These are phyloP conservation scores for Gadus chalcogrammus DNA, from an alignment of 2,113 vertebrate species.

Conservation along the genomic window DNA sequence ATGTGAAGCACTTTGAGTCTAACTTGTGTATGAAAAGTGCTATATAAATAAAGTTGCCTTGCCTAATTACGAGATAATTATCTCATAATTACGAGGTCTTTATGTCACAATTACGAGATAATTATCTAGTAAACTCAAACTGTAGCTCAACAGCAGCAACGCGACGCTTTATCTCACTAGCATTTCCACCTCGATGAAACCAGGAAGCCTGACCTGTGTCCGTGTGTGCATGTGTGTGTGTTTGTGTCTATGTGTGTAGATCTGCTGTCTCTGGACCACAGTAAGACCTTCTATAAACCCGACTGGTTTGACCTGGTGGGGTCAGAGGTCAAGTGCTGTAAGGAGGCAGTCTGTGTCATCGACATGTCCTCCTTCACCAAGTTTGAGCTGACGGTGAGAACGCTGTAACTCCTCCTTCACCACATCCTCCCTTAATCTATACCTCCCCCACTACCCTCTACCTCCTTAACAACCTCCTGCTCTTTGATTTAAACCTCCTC, in stretches of 20 bases:
- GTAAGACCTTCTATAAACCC: constrained; percentile 98
- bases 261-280: constrained; percentile 90
- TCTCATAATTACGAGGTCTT: no score
- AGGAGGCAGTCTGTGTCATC: constrained; percentile 94
- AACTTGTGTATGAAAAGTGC: no score
- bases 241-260: constrained; percentile 64
- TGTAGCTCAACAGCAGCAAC: no score
- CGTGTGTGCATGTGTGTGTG: constrained; percentile 7
- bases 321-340: constrained; percentile 95
- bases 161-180: no score
- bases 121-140: no score
- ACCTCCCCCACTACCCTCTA: not conserved
- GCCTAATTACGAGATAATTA: no score
- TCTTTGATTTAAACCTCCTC: not conserved
- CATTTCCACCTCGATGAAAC: no score
- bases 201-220: not conserved
- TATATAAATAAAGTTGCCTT: no score
- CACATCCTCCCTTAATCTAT: not conserved
- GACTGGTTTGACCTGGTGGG: constrained; percentile 99
- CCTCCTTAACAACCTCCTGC: not conserved
- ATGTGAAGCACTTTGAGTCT: no score
- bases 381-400: constrained; percentile 95
- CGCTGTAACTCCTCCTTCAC: not conserved
- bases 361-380: constrained; percentile 99
- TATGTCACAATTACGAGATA: no score